phyloP scores from a whole-genome alignment of 2,797 vertebrate genomes.

The Neomorphus geoffroyi region DNA sequence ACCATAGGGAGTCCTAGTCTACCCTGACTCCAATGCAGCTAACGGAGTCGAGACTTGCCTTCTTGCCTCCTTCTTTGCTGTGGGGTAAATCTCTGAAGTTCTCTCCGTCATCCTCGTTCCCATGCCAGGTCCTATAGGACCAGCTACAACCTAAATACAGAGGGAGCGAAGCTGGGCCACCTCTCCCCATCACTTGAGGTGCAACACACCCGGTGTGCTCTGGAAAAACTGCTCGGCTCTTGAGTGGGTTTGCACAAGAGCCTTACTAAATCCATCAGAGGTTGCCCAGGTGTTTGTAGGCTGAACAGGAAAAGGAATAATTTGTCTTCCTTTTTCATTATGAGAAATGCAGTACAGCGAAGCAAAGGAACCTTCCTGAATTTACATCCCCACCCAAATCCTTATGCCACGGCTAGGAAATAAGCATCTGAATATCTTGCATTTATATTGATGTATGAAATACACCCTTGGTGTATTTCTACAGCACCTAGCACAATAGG shows the following conservation, averaged over 20 bases:
- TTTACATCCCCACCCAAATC: background rate
- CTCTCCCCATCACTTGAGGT: background rate
- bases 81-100: background rate
- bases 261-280: background rate
- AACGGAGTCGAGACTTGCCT: background rate
- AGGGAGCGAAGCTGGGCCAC: background rate
- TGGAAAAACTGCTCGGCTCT: background rate
- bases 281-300: background rate
- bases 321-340: background rate
- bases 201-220: background rate
- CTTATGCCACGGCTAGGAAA: background rate
- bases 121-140: background rate
- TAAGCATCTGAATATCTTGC: background rate
- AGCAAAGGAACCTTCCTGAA: background rate
- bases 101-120: background rate
- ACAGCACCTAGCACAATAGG: background rate
- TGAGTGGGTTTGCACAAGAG: background rate
- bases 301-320: background rate
- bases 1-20: background rate
- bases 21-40: background rate
- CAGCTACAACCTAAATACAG: background rate
- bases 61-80: background rate
- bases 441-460: background rate
- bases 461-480: background rate
- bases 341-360: background rate